These are phyloP conservation scores for Trachemys scripta DNA, from an alignment of 2,113 vertebrate genomes.

Conservation along the genomic window DNA sequence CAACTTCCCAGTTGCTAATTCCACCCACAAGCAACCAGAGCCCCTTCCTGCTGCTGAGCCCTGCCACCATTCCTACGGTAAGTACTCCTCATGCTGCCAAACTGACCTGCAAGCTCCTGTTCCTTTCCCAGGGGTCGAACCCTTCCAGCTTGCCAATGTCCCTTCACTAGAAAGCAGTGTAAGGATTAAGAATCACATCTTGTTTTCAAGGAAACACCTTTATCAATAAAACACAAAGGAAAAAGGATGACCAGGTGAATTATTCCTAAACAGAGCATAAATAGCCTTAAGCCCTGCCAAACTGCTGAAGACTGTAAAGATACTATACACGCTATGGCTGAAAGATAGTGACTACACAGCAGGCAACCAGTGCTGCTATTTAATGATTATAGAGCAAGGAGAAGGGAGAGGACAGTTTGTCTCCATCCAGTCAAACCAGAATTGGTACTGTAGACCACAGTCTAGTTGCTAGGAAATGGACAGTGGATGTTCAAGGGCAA, in stretches of 20 bases:
- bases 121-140: not conserved
- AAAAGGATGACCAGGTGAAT: not conserved
- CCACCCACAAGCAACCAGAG: not conserved
- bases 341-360: not conserved
- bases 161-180: not conserved
- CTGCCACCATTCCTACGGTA: not conserved
- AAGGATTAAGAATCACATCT: not conserved
- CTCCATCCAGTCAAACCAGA: not conserved
- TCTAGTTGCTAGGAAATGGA: not conserved
- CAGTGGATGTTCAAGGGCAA: not conserved
- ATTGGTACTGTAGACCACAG: accelerated
- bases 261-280: not conserved
- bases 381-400: not conserved
- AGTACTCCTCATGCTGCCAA: not conserved
- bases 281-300: not conserved
- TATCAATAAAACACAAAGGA: not conserved
- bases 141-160: not conserved
- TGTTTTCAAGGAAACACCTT: not conserved
- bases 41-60: not conserved
- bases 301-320: not conserved
- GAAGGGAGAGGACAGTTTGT: not conserved
- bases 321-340: not conserved
- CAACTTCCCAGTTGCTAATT: not conserved
- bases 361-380: not conserved
- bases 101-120: not conserved